Percentiles rank a stretch among this genome's conserved stretches.
Evolutionary conservation across 2,113 vertebrate genomes (phyloP).

Genomic region (Diadophis punctatus): DNA sequence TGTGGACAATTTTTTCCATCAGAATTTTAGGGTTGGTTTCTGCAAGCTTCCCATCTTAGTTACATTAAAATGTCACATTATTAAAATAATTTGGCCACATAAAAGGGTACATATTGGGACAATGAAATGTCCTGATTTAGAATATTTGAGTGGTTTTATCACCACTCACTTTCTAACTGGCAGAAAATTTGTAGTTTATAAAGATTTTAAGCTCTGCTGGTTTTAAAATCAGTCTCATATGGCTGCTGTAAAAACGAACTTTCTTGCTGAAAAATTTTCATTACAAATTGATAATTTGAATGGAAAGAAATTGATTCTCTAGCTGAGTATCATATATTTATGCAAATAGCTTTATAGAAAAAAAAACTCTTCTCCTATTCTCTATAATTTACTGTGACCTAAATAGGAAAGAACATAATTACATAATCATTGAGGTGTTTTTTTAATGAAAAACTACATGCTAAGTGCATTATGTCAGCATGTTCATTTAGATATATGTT

Average conservation of each 20-base stretch:
- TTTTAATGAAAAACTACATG: background rate
- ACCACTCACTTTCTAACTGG: background rate
- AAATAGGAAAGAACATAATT: background rate
- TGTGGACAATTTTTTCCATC: background rate
- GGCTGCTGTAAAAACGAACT: background rate
- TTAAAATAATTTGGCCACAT: background rate
- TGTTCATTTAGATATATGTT: background rate
- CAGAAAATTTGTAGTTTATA: background rate
- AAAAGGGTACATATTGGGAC: background rate
- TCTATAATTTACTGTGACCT: background rate
- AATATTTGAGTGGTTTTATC: background rate
- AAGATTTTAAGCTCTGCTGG: background rate
- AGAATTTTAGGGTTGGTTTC: background rate
- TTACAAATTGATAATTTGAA: background rate
- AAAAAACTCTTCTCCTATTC: background rate
- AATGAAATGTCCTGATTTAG: background rate
- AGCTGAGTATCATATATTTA: background rate
- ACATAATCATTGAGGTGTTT: background rate
- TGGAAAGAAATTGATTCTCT: background rate
- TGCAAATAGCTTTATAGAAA: background rate
- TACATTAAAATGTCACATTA: background rate
- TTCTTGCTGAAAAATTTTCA: background rate
- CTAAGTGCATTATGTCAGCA: background rate
- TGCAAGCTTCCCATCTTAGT: background rate
- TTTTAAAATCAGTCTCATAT: background rate